Base-by-base conservation (phyloP, 1,140 invertebrate genomes). In the Pseudomyrmex pallidus region DNA sequence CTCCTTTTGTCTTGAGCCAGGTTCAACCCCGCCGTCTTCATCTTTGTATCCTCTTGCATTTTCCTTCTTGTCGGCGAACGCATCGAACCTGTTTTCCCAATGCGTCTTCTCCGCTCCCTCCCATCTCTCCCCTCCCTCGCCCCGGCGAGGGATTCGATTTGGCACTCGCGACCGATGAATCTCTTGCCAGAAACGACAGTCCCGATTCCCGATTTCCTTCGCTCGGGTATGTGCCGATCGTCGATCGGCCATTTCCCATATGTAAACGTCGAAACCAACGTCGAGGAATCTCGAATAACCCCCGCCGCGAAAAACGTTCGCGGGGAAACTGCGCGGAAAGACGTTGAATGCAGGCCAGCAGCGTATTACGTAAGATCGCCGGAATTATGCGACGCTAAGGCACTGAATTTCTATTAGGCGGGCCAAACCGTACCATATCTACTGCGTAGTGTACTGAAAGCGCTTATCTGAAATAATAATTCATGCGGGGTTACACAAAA, bases 111-210 rank as follows among this genome's bases (percentile, higher is more conserved):
- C n/a, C 5, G 48, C 76, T 57, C 62, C 17, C 12, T 57, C 35
- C 35, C 35, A 35, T 35, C 5, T 35, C 35, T 35, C 5, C 35
- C 35, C 0, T 35, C 35, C 5, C 35, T 35, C 35, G 35, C 35
- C 59, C 35, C 59, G 46, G 22, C 64, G 72, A 85, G 72, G 22
- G 88, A 93, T 93, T 93, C 91, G 90, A 93, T 93, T 93, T 92
- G 89, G 89, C 89, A 89, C 77, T 87, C 84, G 61, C 86, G 85
- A 86, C 89, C 89, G 87, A 89, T 88, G 86, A 89, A 91, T 91
- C 91, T 86, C 86, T 87, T 87, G 85, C 50, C 84, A 82, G 76
- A 63, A 82, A 82, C 74, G 78, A 64, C 61, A 68, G 57, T 50
- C 62, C 64, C 66, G 44, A 54, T 13, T 77, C 52, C 25, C 44